Percentiles rank a stretch among this genome's conserved stretches.
Evolutionary conservation across 1,140 invertebrate species (phyloP).

Genomic region (Papilio aristodemus): DNA sequence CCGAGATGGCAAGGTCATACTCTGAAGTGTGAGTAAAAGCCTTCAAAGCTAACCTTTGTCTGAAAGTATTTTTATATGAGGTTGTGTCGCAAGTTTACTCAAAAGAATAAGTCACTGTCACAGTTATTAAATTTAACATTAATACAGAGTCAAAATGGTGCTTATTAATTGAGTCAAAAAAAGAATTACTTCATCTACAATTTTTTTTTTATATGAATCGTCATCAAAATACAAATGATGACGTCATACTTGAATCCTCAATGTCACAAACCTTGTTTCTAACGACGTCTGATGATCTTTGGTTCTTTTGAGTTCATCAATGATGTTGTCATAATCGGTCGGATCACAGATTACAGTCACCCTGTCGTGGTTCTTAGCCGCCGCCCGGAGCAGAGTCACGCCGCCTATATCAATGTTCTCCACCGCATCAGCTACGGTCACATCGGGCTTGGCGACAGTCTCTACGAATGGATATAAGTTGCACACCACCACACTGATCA

Average conservation of each 20-base stretch:
- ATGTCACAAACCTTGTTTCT: slow-evolving; percentile 84
- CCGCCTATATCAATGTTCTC: slow-evolving; percentile 99
- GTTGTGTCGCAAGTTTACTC: neutral
- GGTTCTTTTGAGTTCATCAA: slow-evolving; percentile 84
- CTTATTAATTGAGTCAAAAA: too few relatives aligned
- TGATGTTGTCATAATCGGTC: slow-evolving; percentile 90
- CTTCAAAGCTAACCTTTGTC: slow-evolving; percentile 90
- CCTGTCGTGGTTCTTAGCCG: slow-evolving; percentile 98
- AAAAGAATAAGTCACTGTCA: neutral
- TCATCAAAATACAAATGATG: too few relatives aligned
- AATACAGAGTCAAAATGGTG: too few relatives aligned
- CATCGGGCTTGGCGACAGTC: slow-evolving; percentile 90
- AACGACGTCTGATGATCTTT: slow-evolving; percentile 82
- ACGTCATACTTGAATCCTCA: neutral
- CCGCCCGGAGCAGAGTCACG: slow-evolving; percentile 95
- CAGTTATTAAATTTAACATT: too few relatives aligned
- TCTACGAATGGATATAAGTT: slow-evolving; percentile 98
- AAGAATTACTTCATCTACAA: too few relatives aligned
- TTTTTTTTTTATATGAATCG: too few relatives aligned
- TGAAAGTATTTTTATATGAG: slow-evolving; percentile 59
- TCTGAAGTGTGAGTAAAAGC: slow-evolving; percentile 97
- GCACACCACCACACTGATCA: slow-evolving; percentile 93
- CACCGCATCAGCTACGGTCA: slow-evolving; percentile 94
- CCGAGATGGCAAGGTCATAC: slow-evolving; percentile 96
- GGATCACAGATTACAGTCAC: slow-evolving; percentile 98